phyloP scores from a whole-genome alignment of 1,140 invertebrate genomes.

The Leptoteleia sp. region DNA sequence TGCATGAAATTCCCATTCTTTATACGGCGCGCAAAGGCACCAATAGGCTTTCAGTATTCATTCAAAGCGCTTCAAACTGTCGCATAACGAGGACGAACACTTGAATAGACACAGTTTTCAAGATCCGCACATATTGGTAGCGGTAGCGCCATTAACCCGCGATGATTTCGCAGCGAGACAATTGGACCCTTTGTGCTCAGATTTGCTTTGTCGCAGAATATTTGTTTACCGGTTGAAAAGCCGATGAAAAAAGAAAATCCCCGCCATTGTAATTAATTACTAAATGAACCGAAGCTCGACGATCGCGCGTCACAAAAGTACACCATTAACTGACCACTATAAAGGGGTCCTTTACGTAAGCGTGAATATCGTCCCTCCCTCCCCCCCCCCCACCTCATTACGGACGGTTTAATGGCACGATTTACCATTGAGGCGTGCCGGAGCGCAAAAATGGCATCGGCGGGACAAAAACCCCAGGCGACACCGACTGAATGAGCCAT shows the following conservation, averaged over 20 bases:
- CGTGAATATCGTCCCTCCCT: constrained; percentile 59
- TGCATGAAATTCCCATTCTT: constrained; percentile 62
- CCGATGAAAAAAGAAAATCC: constrained; percentile 42
- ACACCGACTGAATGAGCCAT: constrained; percentile 80
- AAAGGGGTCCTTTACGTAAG: constrained; percentile 46
- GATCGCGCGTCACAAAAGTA: constrained; percentile 45
- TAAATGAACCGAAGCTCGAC: constrained; percentile 33
- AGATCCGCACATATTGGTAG: constrained; percentile 23
- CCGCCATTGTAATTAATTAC: constrained; percentile 52
- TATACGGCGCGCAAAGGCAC: constrained; percentile 26
- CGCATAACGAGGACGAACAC: constrained; percentile 29
- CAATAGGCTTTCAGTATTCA: constrained; percentile 30
- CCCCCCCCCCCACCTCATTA: constrained; percentile 77
- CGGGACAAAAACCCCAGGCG: constrained; percentile 64
- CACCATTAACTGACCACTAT: constrained; percentile 67
- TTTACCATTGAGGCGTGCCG: constrained; percentile 72
- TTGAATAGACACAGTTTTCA: constrained; percentile 49
- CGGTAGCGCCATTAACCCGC: constrained; percentile 6
- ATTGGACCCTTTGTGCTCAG: constrained; percentile 37
- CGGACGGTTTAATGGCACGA: constrained; percentile 76
- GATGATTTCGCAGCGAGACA: constrained; percentile 39
- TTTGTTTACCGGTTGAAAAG: constrained; percentile 48
- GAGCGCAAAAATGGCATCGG: constrained; percentile 59
- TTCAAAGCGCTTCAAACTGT: constrained; percentile 29
- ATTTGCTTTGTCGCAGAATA: constrained; percentile 56